These are phyloP conservation scores for Rousettus madagascariensis DNA, from an alignment of 2,797 vertebrate genomes.

Conservation along the genomic window DNA sequence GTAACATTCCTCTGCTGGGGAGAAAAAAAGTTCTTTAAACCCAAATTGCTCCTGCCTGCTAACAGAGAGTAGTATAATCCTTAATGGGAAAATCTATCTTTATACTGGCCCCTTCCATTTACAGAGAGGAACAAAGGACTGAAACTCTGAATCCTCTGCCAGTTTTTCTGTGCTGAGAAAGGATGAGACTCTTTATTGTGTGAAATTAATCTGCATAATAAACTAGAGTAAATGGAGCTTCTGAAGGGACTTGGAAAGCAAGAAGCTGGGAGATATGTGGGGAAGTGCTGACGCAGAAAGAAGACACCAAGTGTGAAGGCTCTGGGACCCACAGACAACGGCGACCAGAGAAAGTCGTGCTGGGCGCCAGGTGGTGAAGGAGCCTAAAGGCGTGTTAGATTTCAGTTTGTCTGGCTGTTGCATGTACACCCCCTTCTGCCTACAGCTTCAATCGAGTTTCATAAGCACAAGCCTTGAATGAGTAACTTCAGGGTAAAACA, in stretches of 20 bases:
- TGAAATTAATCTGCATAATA: background rate
- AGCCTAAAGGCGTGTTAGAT: background rate
- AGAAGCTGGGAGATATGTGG: background rate
- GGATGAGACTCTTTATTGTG: background rate
- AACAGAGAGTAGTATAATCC: background rate
- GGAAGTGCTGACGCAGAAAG: background rate
- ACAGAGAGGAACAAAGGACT: background rate
- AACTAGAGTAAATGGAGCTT: background rate
- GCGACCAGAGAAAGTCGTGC: background rate
- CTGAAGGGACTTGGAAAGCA: background rate
- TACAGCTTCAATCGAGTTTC: background rate
- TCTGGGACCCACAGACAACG: background rate
- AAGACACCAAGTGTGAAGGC: background rate
- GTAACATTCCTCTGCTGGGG: background rate
- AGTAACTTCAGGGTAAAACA: background rate
- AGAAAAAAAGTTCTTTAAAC: background rate
- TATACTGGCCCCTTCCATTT: background rate
- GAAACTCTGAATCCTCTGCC: background rate
- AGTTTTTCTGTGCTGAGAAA: background rate
- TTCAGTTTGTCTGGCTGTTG: background rate
- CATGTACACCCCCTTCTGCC: background rate
- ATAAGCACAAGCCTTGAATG: background rate
- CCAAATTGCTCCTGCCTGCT: background rate
- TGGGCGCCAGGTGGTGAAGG: background rate
- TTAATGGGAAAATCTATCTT: background rate